Evolutionary conservation across 1,140 invertebrate genomes (phyloP).

Genomic region (Solen grandis): DNA sequence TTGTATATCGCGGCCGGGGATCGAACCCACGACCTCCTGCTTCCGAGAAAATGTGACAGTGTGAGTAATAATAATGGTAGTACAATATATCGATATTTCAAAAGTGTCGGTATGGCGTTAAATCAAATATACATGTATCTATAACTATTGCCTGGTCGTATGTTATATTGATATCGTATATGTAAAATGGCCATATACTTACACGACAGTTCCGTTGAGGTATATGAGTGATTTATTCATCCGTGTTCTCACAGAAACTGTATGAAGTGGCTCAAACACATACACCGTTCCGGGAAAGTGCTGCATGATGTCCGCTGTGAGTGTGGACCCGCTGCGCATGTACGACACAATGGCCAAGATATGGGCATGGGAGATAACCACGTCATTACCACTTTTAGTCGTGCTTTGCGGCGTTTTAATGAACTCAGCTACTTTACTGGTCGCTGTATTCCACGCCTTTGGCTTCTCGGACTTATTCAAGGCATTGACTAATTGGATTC

Average conservation of each 20-base stretch:
- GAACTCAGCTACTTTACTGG: background rate
- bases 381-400: background rate
- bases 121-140: background rate
- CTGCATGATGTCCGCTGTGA: constrained; percentile 66
- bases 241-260: background rate
- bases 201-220: constrained; percentile 26
- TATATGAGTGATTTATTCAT: background rate
- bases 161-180: background rate
- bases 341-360: constrained; percentile 55
- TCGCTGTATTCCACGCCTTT: background rate
- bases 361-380: constrained; percentile 10
- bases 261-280: constrained; percentile 65
- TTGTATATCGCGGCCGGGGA: background rate
- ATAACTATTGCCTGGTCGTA: background rate
- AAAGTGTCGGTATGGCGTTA: background rate
- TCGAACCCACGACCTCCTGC: background rate
- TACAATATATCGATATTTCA: background rate
- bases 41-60: background rate
- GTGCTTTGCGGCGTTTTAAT: background rate
- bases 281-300: constrained; percentile 62
- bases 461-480: background rate
- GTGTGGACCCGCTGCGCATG: constrained; percentile 70
- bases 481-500: background rate
- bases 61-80: background rate
- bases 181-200: background rate